A percentile compares a stretch with the other conserved stretches of the same genome.
Evolutionary conservation across 2,797 vertebrate genomes (phyloP).

Genomic region (Helarctos malayanus): DNA sequence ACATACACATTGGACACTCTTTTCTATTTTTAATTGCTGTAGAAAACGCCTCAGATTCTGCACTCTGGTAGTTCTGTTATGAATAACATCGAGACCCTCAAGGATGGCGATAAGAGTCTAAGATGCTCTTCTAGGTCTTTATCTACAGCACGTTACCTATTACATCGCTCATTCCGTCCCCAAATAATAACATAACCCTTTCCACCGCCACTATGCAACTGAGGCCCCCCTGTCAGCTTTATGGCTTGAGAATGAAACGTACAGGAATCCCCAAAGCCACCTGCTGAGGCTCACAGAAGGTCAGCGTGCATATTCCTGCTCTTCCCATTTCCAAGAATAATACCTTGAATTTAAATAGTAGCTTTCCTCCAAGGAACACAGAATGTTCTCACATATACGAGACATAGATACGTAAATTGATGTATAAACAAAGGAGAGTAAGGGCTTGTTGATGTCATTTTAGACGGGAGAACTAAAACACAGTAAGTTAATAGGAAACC

Average conservation of each 20-base stretch:
- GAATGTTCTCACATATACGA: background rate
- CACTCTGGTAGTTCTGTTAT: background rate
- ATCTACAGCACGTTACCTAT: background rate
- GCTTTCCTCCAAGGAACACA: background rate
- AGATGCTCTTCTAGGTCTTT: background rate
- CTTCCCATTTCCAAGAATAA: background rate
- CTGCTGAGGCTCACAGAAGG: background rate
- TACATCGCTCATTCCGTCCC: background rate
- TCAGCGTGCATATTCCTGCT: background rate
- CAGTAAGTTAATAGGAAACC: background rate
- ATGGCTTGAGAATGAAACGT: background rate
- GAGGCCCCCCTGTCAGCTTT: background rate
- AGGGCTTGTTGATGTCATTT: background rate
- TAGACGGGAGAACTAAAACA: background rate
- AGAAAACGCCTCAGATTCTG: slow-evolving; percentile 48
- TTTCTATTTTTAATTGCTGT: slow-evolving; percentile 70
- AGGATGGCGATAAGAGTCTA: background rate
- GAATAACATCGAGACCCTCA: background rate
- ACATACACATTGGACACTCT: slow-evolving; percentile 6
- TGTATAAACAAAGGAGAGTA: background rate
- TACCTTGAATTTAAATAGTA: background rate
- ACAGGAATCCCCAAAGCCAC: background rate
- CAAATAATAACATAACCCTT: background rate
- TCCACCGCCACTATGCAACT: background rate
- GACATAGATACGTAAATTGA: background rate